Conservation (phyloP, 2,888 invertebrate genomes). For the Itoplectis maculator region DNA sequence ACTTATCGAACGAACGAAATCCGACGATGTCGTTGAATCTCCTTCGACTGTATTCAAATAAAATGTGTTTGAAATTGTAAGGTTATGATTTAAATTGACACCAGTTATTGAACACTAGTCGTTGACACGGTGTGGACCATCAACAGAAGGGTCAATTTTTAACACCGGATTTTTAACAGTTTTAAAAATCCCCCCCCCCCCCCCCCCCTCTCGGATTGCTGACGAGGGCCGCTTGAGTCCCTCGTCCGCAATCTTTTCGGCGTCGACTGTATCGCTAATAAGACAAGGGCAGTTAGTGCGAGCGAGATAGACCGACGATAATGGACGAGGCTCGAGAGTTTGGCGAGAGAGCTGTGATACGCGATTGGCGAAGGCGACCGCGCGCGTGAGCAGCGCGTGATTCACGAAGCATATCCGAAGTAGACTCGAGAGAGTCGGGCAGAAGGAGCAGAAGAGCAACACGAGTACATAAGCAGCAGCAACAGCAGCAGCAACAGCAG, state of each 20-base stretch:
- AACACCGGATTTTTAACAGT: too few relatives aligned
- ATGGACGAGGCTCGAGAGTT: conserved; percentile 4
- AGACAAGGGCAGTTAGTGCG: conserved; percentile 82
- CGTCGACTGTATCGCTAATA: conserved; percentile 84
- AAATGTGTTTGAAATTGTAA: too few relatives aligned
- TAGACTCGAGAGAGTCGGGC: not conserved
- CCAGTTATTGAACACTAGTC: too few relatives aligned
- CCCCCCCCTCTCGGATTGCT: not conserved
- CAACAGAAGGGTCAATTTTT: too few relatives aligned
- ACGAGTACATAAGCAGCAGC: too few relatives aligned
- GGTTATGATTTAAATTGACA: too few relatives aligned
- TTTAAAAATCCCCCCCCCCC: too few relatives aligned
- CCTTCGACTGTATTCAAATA: too few relatives aligned
- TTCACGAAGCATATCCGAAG: not conserved
- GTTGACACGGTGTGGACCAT: too few relatives aligned
- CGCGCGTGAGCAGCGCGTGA: not conserved
- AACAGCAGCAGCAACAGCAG: too few relatives aligned
- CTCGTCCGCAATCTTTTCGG: conserved; percentile 80
- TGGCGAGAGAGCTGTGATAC: conserved; percentile 15
- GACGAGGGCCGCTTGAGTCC: not conserved
- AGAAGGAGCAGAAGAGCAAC: conserved; percentile 15
- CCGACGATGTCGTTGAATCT: too few relatives aligned
- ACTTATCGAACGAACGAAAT: too few relatives aligned
- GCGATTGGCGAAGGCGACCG: conserved; percentile 27
- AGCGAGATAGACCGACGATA: conserved; percentile 49